Conservation (phyloP, 2,888 invertebrate genomes). For the Zele albiditarsus region DNA sequence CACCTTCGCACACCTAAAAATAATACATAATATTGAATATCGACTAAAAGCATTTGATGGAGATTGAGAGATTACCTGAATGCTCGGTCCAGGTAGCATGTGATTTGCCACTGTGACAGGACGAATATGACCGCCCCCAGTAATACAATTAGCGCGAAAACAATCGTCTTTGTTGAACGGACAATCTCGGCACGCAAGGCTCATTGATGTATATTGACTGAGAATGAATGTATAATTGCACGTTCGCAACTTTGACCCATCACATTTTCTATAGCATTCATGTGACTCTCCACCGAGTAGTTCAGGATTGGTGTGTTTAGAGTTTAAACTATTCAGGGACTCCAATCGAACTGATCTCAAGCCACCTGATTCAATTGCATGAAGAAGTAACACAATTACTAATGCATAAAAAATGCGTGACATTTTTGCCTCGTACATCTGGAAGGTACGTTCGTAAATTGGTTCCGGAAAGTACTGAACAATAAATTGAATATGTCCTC, state of each 20-base stretch:
- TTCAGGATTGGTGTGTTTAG: conserved; percentile 47
- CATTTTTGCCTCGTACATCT: not conserved
- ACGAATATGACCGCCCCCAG: conserved; percentile 59
- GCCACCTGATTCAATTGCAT: conserved; percentile 3
- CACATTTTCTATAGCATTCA: conserved; percentile 59
- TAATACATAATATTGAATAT: not conserved
- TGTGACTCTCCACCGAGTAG: conserved; percentile 50
- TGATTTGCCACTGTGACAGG: conserved; percentile 58
- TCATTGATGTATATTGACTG: conserved; percentile 60
- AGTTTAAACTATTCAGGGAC: conserved; percentile 25
- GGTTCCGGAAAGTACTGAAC: not conserved
- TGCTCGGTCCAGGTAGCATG: conserved; percentile 62
- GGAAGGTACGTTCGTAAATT: not conserved
- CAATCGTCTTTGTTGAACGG: conserved; percentile 52
- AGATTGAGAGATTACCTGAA: conserved; percentile 51
- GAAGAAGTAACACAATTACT: not conserved
- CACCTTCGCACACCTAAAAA: conserved; percentile 73
- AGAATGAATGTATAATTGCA: conserved; percentile 59
- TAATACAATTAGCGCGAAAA: conserved; percentile 55
- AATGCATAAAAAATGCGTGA: not conserved
- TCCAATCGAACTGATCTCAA: conserved; percentile 41
- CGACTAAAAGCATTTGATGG: not conserved
- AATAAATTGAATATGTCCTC: not conserved
- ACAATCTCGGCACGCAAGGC: conserved; percentile 58
- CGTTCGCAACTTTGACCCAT: conserved; percentile 47